phyloP scores from a whole-genome alignment of 2,113 vertebrate species.

The Phyllopteryx taeniolatus region DNA sequence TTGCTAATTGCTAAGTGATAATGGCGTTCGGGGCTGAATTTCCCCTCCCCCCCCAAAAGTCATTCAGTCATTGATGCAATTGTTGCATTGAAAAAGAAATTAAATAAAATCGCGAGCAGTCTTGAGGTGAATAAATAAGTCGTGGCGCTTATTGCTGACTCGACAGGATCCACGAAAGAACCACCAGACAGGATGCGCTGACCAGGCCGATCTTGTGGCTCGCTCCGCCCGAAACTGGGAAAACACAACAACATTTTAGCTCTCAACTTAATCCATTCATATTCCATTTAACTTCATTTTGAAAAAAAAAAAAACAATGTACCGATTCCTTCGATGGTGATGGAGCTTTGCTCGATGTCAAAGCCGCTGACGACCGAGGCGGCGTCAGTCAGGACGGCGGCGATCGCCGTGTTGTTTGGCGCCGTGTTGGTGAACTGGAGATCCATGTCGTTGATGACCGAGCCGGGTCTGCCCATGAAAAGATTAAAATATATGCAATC shows the following conservation, averaged over 20 bases:
- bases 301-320: background rate
- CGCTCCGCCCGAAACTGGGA: constrained; percentile 16
- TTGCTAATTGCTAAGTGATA: background rate
- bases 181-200: constrained; percentile 12
- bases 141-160: background rate
- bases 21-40: background rate
- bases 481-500: background rate
- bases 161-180: constrained; percentile 16
- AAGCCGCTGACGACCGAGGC: constrained; percentile 26
- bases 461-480: constrained; percentile 34
- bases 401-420: constrained; percentile 21
- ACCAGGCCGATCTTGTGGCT: constrained; percentile 9
- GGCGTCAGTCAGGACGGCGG: constrained; percentile 19
- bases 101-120: background rate
- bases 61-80: background rate
- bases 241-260: background rate
- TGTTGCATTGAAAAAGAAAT: background rate
- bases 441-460: constrained; percentile 24
- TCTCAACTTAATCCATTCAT: background rate
- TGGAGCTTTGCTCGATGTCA: constrained; percentile 22
- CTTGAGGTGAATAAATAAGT: background rate
- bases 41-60: background rate
- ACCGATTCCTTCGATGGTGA: constrained; percentile 19
- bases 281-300: background rate
- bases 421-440: background rate